phyloP scores from a whole-genome alignment of 2,888 invertebrate genomes.

The Furcula furcula region DNA sequence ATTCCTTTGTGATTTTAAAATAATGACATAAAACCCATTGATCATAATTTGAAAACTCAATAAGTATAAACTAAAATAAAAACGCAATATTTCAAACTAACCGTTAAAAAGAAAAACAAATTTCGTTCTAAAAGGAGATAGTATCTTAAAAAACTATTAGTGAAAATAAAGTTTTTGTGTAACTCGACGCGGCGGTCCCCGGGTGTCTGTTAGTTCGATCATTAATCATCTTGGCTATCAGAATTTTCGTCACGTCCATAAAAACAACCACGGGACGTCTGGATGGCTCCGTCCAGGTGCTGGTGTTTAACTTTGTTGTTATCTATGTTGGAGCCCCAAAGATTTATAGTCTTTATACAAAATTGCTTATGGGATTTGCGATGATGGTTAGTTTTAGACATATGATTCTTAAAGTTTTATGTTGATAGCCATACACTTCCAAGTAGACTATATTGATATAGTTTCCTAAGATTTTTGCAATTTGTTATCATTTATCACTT shows the following conservation, averaged over 20 bases:
- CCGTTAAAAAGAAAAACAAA: neutral
- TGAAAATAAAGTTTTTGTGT: conserved; percentile 14
- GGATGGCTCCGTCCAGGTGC: conserved; percentile 20
- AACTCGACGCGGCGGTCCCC: conserved; percentile 12
- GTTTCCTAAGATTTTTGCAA: too few species aligned
- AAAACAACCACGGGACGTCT: conserved; percentile 14
- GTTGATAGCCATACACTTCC: too few species aligned
- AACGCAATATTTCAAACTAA: too few species aligned
- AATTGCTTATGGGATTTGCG: conserved; percentile 1
- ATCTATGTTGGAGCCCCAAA: conserved; percentile 12
- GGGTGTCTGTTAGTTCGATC: conserved; percentile 6
- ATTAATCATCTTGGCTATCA: conserved; percentile 25
- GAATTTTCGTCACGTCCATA: conserved; percentile 25
- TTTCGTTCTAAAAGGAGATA: conserved; percentile 3
- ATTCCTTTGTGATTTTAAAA: too few species aligned
- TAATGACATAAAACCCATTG: too few species aligned
- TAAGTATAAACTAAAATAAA: too few species aligned
- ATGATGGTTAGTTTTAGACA: neutral
- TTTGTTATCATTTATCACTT: too few species aligned
- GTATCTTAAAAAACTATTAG: conserved; percentile 18
- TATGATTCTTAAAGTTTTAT: neutral
- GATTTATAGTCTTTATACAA: neutral
- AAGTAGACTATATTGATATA: neutral
- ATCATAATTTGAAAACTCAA: too few species aligned
- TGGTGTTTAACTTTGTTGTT: conserved; percentile 31